Evolutionary conservation across 2,888 invertebrate genomes (phyloP), one percentile per base, ranked within the genome.

Genomic region (Nezara viridula): DNA sequence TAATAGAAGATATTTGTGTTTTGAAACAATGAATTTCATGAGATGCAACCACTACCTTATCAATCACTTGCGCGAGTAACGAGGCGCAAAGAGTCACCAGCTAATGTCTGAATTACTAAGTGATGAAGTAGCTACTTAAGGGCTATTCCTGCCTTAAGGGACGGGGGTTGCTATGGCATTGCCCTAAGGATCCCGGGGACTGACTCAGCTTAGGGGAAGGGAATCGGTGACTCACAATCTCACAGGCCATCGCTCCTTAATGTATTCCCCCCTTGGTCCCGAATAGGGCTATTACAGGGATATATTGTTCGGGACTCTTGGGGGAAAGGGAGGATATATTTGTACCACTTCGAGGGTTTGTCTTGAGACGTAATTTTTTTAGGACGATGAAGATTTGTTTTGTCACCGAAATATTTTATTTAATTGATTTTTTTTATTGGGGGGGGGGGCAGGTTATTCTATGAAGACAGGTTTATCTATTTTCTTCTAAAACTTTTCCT

Each of bases 151-250:
- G 32, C 37, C 66, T 37, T 19, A 37, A 37, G 66, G 66, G 66
- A 37, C 9, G 32, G 37, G 66, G 66, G 66, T 73, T 73, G 66
- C 66, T 9, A 73, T 73, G 66, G 66, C 66, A 37, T 19, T 73
- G 66, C 66, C 66, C 66, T 37, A 19, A 73, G 37, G 10, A 37
- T 73, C 37, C 66, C 2, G 6, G 7, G 37, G 66, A 73, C 66
- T 73, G 66, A 73, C 66, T 73, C 66, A 73, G 66, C 66, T 37
- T 0, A 5, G 60, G 60, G 60, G 60, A 21, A 27, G 7, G 24
- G n/a, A n/a, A n/a, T n/a, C n/a, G n/a, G 32, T 73, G 66, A 73
- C 7, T 73, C 66, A 73, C 66, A 73, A 73, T 73, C 66, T 73
- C 37, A 73, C 66, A 24, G 66, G 7, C 66, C 66, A 73, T 73